phyloP scores from a whole-genome alignment of 2,888 invertebrate species.

The Lasioglossum leucozonium region DNA sequence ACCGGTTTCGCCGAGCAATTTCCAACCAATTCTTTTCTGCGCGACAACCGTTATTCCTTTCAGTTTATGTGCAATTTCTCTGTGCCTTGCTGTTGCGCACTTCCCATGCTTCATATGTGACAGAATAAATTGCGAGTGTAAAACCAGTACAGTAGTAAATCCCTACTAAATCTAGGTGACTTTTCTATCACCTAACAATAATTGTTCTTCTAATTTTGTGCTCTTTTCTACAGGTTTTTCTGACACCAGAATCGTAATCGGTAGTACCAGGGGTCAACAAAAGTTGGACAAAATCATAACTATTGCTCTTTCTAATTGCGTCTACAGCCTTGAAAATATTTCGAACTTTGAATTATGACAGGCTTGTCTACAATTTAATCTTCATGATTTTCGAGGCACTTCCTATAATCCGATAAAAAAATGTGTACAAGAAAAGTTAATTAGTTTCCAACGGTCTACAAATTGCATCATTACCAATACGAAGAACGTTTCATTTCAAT shows the following conservation, averaged over 20 bases:
- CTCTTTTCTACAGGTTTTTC: not conserved
- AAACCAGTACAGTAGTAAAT: not conserved
- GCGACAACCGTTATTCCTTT: not conserved
- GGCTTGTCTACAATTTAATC: too few species aligned
- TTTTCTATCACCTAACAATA: not conserved
- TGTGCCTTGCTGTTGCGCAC: slow-evolving; percentile 2
- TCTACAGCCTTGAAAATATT: too few species aligned
- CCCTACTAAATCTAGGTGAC: not conserved
- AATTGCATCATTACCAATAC: too few species aligned
- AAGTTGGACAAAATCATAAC: not conserved
- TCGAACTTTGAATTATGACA: too few species aligned
- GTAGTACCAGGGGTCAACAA: too few species aligned
- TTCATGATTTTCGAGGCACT: too few species aligned
- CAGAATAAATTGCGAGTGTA: not conserved
- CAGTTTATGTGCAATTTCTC: not conserved
- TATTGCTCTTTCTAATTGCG: not conserved
- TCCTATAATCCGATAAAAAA: too few species aligned
- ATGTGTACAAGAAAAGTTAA: too few species aligned
- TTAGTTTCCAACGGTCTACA: too few species aligned
- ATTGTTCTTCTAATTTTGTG: not conserved
- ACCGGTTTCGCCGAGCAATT: not conserved
- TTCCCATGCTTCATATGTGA: not conserved
- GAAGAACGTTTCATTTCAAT: too few species aligned
- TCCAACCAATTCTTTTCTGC: not conserved
- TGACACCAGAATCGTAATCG: not conserved